These are phyloP conservation scores for Heliconius nattereri DNA, from an alignment of 1,140 invertebrate genomes.

Conservation along the genomic window DNA sequence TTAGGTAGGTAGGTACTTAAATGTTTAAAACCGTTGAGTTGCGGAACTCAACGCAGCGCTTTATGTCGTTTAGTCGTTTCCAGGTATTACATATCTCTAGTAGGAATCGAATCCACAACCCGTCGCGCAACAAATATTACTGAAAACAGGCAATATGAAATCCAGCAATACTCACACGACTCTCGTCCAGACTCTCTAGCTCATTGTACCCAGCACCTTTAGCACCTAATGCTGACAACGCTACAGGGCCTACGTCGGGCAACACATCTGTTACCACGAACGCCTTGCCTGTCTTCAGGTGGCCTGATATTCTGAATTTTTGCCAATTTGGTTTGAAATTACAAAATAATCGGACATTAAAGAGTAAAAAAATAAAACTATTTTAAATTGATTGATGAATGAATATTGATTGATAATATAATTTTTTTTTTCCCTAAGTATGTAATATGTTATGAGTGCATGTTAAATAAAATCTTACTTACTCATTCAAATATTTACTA, in stretches of 20 bases:
- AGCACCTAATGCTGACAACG: conserved; percentile 83
- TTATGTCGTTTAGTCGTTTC: too few relatives aligned
- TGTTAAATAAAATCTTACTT: conserved; percentile 31
- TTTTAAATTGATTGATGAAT: too few relatives aligned
- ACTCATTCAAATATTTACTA: conserved; percentile 63
- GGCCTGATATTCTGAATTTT: conserved; percentile 51
- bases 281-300: conserved; percentile 77
- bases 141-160: not conserved
- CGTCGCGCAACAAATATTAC: not conserved
- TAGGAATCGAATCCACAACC: too few relatives aligned
- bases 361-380: too few relatives aligned
- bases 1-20: too few relatives aligned
- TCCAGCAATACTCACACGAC: not conserved
- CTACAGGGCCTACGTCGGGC: conserved; percentile 81
- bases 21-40: too few relatives aligned
- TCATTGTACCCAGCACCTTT: conserved; percentile 82
- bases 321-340: too few relatives aligned
- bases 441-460: too few relatives aligned
- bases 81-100: too few relatives aligned
- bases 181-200: conserved; percentile 84
- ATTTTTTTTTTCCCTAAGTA: too few relatives aligned
- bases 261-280: conserved; percentile 82
- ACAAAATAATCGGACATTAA: not conserved
- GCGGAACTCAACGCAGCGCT: too few relatives aligned
- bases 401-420: too few relatives aligned